These are phyloP conservation scores for Notiomystis cincta DNA, from an alignment of 2,113 vertebrate species.

Conservation along the genomic window DNA sequence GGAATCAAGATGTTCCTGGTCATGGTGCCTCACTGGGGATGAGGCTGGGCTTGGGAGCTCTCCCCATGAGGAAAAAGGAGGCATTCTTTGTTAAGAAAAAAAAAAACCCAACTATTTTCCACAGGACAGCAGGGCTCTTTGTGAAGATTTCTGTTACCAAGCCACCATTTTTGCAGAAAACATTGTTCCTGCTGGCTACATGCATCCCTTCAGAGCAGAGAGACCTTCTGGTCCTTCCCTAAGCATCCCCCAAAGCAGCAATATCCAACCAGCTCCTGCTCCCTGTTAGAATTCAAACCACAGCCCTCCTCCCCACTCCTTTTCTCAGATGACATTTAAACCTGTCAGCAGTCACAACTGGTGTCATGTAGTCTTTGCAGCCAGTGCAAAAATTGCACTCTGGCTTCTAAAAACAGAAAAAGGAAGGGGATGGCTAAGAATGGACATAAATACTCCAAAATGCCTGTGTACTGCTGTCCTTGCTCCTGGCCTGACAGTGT, in stretches of 20 bases:
- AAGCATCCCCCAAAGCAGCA: neutral
- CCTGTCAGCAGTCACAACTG: neutral
- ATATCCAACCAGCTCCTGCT: neutral
- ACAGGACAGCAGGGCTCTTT: neutral
- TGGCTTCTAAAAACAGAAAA: neutral
- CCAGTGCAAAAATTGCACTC: neutral
- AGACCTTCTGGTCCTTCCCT: neutral
- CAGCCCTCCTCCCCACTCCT: neutral
- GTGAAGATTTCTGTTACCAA: neutral
- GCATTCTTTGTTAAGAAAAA: neutral
- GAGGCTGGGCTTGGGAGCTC: neutral
- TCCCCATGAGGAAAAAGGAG: neutral
- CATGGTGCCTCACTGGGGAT: neutral
- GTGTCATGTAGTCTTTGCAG: neutral
- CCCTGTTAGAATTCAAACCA: neutral
- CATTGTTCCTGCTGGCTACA: rapidly evolving
- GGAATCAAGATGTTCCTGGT: neutral
- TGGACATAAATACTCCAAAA: neutral
- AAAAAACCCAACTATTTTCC: neutral
- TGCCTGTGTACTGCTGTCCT: neutral
- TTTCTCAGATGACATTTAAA: slow-evolving; percentile 39
- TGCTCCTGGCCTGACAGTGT: neutral
- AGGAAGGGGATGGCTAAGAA: neutral
- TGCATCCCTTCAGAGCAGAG: neutral
- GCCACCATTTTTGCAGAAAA: neutral